Conservation (phyloP, 2,113 vertebrate genomes). For the Osmerus eperlanus region DNA sequence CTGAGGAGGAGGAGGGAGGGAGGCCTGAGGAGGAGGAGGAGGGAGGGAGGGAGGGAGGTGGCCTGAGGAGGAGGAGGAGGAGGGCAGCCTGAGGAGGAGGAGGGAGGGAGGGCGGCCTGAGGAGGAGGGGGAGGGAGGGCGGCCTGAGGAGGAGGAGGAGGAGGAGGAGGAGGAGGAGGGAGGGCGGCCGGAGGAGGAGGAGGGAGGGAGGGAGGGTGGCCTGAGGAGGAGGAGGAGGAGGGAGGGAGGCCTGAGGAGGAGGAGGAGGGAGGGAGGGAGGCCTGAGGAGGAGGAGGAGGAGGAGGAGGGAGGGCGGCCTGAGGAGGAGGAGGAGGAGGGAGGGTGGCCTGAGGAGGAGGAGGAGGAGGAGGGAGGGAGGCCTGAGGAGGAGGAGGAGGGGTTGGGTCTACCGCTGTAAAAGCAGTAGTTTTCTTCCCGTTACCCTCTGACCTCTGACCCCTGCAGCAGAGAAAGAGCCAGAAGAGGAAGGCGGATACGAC, state of each 20-base stretch:
- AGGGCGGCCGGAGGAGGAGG: no score
- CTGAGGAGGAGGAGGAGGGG: background rate
- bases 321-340: background rate
- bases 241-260: background rate
- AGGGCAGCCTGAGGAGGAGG: no score
- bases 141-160: no score
- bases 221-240: background rate
- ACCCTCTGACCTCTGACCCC: constrained; percentile 8
- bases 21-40: no score
- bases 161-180: background rate
- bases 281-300: background rate
- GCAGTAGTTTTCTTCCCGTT: constrained; percentile 1
- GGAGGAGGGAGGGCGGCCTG: background rate
- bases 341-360: no score
- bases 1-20: no score
- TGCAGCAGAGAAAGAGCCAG: constrained; percentile 86
- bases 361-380: background rate
- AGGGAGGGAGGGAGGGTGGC: no score
- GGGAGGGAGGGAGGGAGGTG: no score
- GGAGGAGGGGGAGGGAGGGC: no score
- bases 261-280: background rate
- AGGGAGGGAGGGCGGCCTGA: no score
- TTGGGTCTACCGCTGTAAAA: background rate
- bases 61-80: no score
- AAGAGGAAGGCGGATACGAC: constrained; percentile 97